Base-by-base conservation (phyloP, 2,888 invertebrate species). In the Cistogaster globosa region DNA sequence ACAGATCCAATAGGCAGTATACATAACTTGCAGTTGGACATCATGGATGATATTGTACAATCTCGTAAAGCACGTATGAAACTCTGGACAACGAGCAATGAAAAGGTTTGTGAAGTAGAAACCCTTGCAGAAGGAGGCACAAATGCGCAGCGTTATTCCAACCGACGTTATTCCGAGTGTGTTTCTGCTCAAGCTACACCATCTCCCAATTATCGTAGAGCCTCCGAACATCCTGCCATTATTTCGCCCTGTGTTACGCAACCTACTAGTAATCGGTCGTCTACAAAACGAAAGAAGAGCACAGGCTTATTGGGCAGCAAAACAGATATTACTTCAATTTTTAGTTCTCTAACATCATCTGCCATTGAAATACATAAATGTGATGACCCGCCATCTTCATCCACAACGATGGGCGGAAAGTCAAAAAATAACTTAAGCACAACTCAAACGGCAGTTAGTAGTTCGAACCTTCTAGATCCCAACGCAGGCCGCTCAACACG, bases 1-100 rank as follows among this genome's bases (percentile, higher is more conserved):
- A 95, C 96, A 68, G 96, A 96, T 89, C 93, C 95, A 57, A 92
- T 94, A 63, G 96, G 97, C 75, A 97, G 97, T 92, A 95, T 96
- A 57, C 97, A 97, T 91, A 97, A 97, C 90, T 93, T 97, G 9
- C 96, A 97, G 90, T 93, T 97, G 88, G 97, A 97, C 90, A 97
- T 97, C 87, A 97, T 97, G 97, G 97, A 97, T 89, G 97, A 97
- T 90, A 97, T 97, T 85, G 96, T 97, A 16, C 95, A 96, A 89
- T 96, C 96, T 16, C 94, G 96, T 68, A 97, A 97, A 93, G 95
- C 96, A 0, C 95, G 96, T 83, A 95, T 97, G 95, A 97, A 96
- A 90, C 94, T 97, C 89, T 97, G 96, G 96, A 96, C 96, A 86
- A 96, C 97, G 1, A 96, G 96, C 83, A 96, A 94, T 89, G 96